A percentile compares a stretch with the other conserved stretches of the same genome.
Conservation (phyloP, 92 coral and sea anemone genomes). For the Anthopleura xanthogrammica region DNA sequence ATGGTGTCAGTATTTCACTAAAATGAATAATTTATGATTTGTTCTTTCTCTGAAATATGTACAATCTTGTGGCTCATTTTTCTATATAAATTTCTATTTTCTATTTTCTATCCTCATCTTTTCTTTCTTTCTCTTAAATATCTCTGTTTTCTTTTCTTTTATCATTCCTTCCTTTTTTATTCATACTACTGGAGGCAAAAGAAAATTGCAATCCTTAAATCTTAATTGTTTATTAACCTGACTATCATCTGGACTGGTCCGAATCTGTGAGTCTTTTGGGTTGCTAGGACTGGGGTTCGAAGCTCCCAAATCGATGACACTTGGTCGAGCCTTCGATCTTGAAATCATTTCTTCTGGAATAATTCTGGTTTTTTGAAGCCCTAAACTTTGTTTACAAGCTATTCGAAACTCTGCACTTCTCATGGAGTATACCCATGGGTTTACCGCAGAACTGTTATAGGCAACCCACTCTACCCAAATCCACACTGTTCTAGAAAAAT, state of each 20-base stretch:
- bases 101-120: neutral
- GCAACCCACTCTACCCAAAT: slow-evolving; percentile 66
- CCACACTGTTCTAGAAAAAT: slow-evolving; percentile 62
- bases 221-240: neutral
- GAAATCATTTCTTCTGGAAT: slow-evolving; percentile 34
- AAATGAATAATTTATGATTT: too few species aligned
- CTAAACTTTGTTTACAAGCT: slow-evolving; percentile 45
- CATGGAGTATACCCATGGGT: slow-evolving; percentile 83
- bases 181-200: neutral
- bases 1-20: neutral
- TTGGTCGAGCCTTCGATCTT: slow-evolving; percentile 30
- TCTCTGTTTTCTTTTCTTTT: neutral
- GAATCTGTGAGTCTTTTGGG: neutral
- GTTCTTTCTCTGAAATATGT: too few species aligned
- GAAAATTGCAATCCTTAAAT: slow-evolving; percentile 5
- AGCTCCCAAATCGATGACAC: slow-evolving; percentile 4
- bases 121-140: too few species aligned
- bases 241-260: neutral
- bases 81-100: neutral
- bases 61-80: neutral
- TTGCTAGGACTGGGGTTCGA: neutral
- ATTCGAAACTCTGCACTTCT: slow-evolving; percentile 65
- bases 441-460: slow-evolving; percentile 58
- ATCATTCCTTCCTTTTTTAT: neutral
- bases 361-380: slow-evolving; percentile 23